Evolutionary conservation across 2,888 invertebrate species (phyloP).

Genomic region (Salticus scenicus): DNA sequence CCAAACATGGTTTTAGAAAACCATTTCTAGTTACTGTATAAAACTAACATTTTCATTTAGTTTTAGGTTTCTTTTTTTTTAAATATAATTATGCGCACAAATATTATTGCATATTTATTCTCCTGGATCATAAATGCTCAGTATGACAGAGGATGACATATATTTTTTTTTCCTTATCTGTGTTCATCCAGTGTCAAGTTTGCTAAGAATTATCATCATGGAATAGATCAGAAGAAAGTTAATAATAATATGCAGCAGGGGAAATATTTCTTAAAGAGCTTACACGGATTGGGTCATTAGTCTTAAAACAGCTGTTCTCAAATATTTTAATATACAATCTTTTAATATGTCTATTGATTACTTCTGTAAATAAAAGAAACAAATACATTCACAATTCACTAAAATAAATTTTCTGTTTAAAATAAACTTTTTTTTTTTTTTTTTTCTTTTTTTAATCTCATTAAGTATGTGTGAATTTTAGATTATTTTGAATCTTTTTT

Average conservation of each 20-base stretch:
- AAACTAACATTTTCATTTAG: constrained; percentile 35
- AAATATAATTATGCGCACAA: constrained; percentile 40
- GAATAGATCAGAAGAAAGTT: neutral
- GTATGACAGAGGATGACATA: constrained; percentile 31
- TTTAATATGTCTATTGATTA: too few species aligned
- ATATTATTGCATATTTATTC: constrained; percentile 60
- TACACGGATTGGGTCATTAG: too few species aligned
- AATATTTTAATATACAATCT: too few species aligned
- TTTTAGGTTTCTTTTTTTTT: constrained; percentile 11
- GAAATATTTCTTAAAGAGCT: neutral
- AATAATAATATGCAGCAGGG: constrained; percentile 42
- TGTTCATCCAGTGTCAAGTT: constrained; percentile 37
- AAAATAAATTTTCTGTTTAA: too few species aligned
- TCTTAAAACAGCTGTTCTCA: too few species aligned
- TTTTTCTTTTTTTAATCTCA: too few species aligned
- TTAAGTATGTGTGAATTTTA: too few species aligned
- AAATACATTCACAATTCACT: too few species aligned
- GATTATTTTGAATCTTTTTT: too few species aligned
- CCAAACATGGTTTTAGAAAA: neutral
- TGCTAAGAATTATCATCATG: constrained; percentile 53
- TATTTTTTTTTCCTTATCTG: neutral
- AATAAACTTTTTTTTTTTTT: too few species aligned
- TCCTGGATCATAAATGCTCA: constrained; percentile 32
- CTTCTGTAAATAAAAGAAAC: too few species aligned
- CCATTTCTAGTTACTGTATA: constrained; percentile 19